Evolutionary conservation across 2,113 vertebrate genomes (phyloP), one percentile per base, ranked within the genome.

Genomic region (Pangasianodon gigas): DNA sequence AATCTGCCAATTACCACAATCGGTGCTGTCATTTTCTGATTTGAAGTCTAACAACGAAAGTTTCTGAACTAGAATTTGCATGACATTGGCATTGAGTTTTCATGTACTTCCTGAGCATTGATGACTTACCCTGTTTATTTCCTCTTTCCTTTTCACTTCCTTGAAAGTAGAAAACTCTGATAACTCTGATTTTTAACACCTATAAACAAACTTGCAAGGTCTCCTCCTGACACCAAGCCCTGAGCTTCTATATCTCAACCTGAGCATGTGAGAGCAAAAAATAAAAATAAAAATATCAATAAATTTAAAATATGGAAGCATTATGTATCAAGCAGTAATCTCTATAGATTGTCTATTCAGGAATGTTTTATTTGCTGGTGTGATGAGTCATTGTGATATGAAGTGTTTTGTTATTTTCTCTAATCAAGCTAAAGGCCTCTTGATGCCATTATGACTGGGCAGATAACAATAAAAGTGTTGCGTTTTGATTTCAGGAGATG

Each of bases 361-460:
- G 79, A 88, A 56, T 44, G 60, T 54, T 83, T 51, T 67, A 81
- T 81, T 88, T 37, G 77, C 21, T 54, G 14, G 21, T 6, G 10
- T 44, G 69, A 26, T 58, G 74, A 80, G n/a, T 62, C 44, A n/a
- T 65, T n/a, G 75, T 74, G 69, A 37, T 41, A 41, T 37, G n/a
- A 74, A 74, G 58, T 74, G 69, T 74, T 86, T 56, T 41, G 32
- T 71, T 71, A 46, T 54, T 54, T 87, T 87, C 44, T 87, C 48
- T 58, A 87, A 87, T 87, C 67, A 44, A 75, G 67, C 85, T 41
- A 75, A 74, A 86, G 29, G 65, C 46, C n/a, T 60, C 5, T 37
- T 29, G 18, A 71, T 51, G 65, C 18, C n/a, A 2, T 54, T 54
- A 32, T 7, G 11, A 46, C 8, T 1, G 14, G 69, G n/a, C 32